A percentile compares a stretch with the other conserved stretches of the same genome.
Evolutionary conservation across 2,888 invertebrate species (phyloP).

Genomic region (Drosophila neoperkinsi): DNA sequence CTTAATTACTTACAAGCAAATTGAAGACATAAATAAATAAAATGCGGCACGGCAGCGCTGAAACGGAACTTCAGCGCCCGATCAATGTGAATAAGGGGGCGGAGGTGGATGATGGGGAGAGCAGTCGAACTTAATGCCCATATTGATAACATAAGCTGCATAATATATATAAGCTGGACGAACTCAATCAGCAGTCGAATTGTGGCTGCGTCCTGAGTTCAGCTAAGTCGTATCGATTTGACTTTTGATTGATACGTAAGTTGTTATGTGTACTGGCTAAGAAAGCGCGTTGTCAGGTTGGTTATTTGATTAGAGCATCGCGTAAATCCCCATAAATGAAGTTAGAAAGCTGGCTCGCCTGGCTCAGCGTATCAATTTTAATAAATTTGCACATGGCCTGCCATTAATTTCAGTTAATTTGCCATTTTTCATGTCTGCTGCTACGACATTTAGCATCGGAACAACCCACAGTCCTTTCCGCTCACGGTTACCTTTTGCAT

Average conservation of each 20-base stretch:
- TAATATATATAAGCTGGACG: slow-evolving; percentile 62
- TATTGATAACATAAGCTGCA: slow-evolving; percentile 77
- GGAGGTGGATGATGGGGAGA: slow-evolving; percentile 4
- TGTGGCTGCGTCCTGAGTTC: slow-evolving; percentile 29
- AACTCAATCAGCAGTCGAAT: slow-evolving; percentile 50
- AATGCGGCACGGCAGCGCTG: slow-evolving; percentile 47
- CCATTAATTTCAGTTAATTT: slow-evolving; percentile 80
- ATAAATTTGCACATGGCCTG: slow-evolving; percentile 72
- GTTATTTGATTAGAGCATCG: slow-evolving; percentile 52
- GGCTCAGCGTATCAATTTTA: slow-evolving; percentile 74
- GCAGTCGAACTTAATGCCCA: slow-evolving; percentile 56
- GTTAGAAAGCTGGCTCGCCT: slow-evolving; percentile 63
- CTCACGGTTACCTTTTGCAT: slow-evolving; percentile 52
- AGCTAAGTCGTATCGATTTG: slow-evolving; percentile 75
- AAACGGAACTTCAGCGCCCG: slow-evolving; percentile 59
- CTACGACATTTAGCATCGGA: slow-evolving; percentile 57
- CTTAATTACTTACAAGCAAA: slow-evolving; percentile 76
- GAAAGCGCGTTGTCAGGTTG: slow-evolving; percentile 41
- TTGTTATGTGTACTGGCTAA: slow-evolving; percentile 35
- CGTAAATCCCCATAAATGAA: slow-evolving; percentile 74
- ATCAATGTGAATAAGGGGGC: slow-evolving; percentile 27
- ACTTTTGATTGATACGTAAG: slow-evolving; percentile 74
- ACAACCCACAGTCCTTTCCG: slow-evolving; percentile 2
- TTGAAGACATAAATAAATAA: slow-evolving; percentile 78
- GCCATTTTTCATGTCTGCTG: slow-evolving; percentile 73